Conservation (phyloP, 2,113 vertebrate genomes). For the Oplegnathus fasciatus region DNA sequence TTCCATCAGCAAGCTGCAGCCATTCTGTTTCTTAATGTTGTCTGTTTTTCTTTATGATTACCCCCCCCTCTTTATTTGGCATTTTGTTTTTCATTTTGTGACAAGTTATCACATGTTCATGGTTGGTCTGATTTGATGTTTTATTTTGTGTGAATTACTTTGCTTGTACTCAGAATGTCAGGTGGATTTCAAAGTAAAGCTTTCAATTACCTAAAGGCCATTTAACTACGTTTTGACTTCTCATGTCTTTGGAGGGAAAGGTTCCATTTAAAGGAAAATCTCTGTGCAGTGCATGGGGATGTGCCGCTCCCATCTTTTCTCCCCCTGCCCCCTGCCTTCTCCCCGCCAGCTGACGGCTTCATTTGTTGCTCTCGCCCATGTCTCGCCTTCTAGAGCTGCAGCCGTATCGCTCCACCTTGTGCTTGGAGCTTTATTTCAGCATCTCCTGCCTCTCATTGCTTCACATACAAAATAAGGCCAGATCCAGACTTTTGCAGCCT, state of each 20-base stretch:
- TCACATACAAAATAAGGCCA: slow-evolving; percentile 14
- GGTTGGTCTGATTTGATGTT: slow-evolving; percentile 75
- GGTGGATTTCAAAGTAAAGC: slow-evolving; percentile 71
- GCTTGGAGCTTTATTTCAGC: slow-evolving; percentile 45
- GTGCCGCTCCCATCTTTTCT: slow-evolving; percentile 33
- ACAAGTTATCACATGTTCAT: slow-evolving; percentile 78
- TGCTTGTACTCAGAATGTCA: slow-evolving; percentile 75
- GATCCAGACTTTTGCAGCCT: slow-evolving; percentile 16
- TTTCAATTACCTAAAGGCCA: slow-evolving; percentile 88
- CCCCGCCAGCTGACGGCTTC: slow-evolving; percentile 54
- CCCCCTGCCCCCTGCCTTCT: slow-evolving; percentile 26
- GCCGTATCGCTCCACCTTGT: slow-evolving; percentile 5
- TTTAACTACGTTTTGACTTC: slow-evolving; percentile 85
- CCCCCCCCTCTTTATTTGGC: slow-evolving; percentile 68
- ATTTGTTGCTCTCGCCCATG: slow-evolving; percentile 45
- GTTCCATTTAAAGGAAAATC: slow-evolving; percentile 63
- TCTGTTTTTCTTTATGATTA: slow-evolving; percentile 74
- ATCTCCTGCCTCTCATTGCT: slow-evolving; percentile 50
- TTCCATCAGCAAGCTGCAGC: slow-evolving; percentile 85
- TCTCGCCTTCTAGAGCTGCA: slow-evolving; percentile 20
- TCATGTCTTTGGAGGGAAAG: slow-evolving; percentile 83
- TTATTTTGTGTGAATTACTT: slow-evolving; percentile 77
- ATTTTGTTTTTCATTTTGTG: slow-evolving; percentile 55
- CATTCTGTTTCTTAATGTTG: slow-evolving; percentile 79
- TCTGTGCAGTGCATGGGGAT: slow-evolving; percentile 69